These are phyloP conservation scores for Hyppa rectilinea DNA, from an alignment of 2,888 invertebrate species.

Conservation along the genomic window DNA sequence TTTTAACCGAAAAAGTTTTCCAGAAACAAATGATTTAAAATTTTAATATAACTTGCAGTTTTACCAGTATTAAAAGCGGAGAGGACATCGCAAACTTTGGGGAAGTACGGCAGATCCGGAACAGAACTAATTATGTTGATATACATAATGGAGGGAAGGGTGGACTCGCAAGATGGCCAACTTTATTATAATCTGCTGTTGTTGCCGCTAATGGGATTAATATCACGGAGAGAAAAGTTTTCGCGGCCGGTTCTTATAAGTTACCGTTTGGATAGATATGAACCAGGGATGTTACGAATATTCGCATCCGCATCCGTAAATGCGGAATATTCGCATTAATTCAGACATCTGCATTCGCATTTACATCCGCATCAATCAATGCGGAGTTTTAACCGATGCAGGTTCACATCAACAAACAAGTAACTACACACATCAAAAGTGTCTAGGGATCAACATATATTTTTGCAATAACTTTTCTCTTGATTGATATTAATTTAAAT, in stretches of 20 bases:
- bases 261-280: neutral
- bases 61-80: constrained; percentile 23
- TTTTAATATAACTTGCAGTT: constrained; percentile 33
- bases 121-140: constrained; percentile 48
- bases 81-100: constrained; percentile 32
- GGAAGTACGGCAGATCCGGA: constrained; percentile 13
- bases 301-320: no score
- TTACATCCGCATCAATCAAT: no score
- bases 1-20: constrained; percentile 1
- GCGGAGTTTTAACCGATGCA: no score
- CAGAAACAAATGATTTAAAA: constrained; percentile 13
- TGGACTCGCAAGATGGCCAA: constrained; percentile 23
- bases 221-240: constrained; percentile 18
- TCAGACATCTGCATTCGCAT: no score
- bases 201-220: constrained; percentile 21
- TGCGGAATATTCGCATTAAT: no score
- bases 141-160: constrained; percentile 38
- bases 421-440: no score
- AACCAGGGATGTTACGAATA: no score
- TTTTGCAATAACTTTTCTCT: no score
- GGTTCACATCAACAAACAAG: no score
- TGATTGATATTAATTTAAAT: no score
- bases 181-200: constrained; percentile 30
- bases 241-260: neutral
- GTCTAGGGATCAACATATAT: no score